phyloP scores from a whole-genome alignment of 2,797 vertebrate genomes.

The Pseudocheirus occidentalis region DNA sequence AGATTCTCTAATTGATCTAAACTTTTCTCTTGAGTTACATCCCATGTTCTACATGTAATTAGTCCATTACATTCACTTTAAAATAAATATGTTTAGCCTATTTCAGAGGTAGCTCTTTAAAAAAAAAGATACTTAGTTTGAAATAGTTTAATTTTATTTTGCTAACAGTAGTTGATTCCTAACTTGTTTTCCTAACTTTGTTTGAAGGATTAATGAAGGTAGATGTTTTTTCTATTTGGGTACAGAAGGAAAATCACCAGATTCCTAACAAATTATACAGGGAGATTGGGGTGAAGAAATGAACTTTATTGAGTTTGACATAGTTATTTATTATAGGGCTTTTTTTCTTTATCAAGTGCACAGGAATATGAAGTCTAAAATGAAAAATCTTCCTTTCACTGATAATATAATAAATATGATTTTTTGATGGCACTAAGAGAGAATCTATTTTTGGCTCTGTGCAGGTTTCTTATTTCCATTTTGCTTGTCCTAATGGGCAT shows the following conservation, averaged over 20 bases:
- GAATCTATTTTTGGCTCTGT: not conserved
- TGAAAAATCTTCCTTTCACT: slow-evolving; percentile 1
- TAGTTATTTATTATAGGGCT: not conserved
- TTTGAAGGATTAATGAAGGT: not conserved
- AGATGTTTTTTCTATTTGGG: not conserved
- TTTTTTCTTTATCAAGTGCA: slow-evolving; percentile 11
- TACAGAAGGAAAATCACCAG: not conserved
- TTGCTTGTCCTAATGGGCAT: not conserved
- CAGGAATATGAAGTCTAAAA: slow-evolving; percentile 40
- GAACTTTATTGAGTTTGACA: slow-evolving; percentile 4
- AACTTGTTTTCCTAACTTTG: slow-evolving; percentile 17
- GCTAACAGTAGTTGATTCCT: slow-evolving; percentile 40
- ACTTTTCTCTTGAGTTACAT: not conserved
- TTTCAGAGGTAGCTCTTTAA: slow-evolving; percentile 49
- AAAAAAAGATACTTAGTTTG: slow-evolving; percentile 59
- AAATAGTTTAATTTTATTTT: slow-evolving; percentile 53
- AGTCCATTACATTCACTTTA: slow-evolving; percentile 58
- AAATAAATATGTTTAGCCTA: slow-evolving; percentile 52
- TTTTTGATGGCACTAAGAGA: not conserved
- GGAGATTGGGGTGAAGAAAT: not conserved
- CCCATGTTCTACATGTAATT: not conserved
- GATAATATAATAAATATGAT: not conserved
- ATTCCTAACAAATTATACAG: slow-evolving; percentile 1
- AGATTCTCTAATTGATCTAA: slow-evolving; percentile 46
- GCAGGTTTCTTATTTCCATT: not conserved